Conservation (phyloP, 1,140 invertebrate species). For the Patella vulgata region DNA sequence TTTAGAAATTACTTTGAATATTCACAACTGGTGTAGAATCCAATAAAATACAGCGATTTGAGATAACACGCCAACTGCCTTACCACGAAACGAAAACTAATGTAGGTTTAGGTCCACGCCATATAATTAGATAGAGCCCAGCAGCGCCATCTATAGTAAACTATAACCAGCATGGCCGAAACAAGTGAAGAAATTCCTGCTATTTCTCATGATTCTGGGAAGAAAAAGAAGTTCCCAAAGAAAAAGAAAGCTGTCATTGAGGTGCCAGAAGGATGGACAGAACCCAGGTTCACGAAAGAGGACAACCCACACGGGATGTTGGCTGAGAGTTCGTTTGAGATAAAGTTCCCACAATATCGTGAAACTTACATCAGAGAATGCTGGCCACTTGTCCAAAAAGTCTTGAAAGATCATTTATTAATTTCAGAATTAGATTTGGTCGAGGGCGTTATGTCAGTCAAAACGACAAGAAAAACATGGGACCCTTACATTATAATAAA, state of each 20-base stretch:
- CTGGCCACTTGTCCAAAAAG: constrained; percentile 94
- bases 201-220: neutral
- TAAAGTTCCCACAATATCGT: constrained; percentile 89
- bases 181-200: neutral
- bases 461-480: constrained; percentile 97
- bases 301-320: constrained; percentile 88
- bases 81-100: too few relatives aligned
- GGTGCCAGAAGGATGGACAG: constrained; percentile 75
- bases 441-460: constrained; percentile 95
- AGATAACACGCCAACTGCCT: too few relatives aligned
- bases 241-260: constrained; percentile 42
- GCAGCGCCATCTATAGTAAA: too few relatives aligned
- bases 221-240: neutral
- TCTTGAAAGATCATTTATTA: constrained; percentile 71
- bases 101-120: too few relatives aligned
- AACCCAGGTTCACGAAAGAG: constrained; percentile 88
- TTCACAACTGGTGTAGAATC: too few relatives aligned
- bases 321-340: constrained; percentile 83
- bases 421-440: constrained; percentile 90
- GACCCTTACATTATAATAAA: constrained; percentile 98
- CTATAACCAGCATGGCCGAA: too few relatives aligned
- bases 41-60: too few relatives aligned
- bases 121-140: too few relatives aligned
- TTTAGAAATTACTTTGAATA: too few relatives aligned
- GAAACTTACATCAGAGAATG: constrained; percentile 96